A percentile compares a stretch with the other conserved stretches of the same genome.
phyloP scores from a whole-genome alignment of 2,888 invertebrate species.

The Cosmorhoe ocellata region DNA sequence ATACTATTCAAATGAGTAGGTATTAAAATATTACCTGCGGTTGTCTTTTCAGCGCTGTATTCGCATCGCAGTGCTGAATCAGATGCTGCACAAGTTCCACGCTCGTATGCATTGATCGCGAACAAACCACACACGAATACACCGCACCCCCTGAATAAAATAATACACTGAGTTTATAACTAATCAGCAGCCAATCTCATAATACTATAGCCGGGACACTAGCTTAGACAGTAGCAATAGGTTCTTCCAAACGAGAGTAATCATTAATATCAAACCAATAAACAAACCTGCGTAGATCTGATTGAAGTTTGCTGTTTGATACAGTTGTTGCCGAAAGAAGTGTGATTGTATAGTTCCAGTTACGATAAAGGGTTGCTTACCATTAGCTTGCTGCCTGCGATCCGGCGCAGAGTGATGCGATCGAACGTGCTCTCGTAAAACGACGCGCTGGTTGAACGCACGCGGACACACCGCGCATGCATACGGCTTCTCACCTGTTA shows the following conservation, averaged over 20 bases:
- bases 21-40: constrained; percentile 78
- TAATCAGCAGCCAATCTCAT: too few species aligned
- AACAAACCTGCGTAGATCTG: too few species aligned
- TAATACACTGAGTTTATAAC: neutral
- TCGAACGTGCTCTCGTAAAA: constrained; percentile 91
- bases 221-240: too few species aligned
- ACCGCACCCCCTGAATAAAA: constrained; percentile 76
- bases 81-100: constrained; percentile 90
- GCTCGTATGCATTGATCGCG: constrained; percentile 86
- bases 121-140: constrained; percentile 90
- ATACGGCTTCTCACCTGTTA: constrained; percentile 89
- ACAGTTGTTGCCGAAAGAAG: too few species aligned
- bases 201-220: too few species aligned
- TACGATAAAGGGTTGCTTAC: constrained; percentile 36
- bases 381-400: constrained; percentile 78
- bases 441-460: constrained; percentile 93
- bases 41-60: constrained; percentile 90
- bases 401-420: constrained; percentile 93
- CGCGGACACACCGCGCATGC: constrained; percentile 93
- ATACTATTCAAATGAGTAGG: too few species aligned
- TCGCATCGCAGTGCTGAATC: constrained; percentile 92
- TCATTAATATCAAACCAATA: too few species aligned
- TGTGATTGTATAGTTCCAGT: too few species aligned
- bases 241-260: too few species aligned
- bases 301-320: too few species aligned